Base-by-base conservation (phyloP, 2,797 vertebrate species). In the Meda fulgida region DNA sequence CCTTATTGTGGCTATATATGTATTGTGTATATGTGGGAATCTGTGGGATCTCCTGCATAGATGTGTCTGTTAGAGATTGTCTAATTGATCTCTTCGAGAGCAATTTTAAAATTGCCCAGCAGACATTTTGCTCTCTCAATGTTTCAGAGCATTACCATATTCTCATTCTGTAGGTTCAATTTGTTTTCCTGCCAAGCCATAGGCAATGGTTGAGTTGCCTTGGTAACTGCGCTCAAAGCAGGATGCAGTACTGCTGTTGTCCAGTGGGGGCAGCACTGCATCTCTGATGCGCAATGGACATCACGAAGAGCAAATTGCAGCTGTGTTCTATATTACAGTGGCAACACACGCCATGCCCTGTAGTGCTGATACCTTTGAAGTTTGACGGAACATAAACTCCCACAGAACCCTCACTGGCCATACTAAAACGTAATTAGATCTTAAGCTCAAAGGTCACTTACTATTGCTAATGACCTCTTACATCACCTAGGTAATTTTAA, bases 271-370 rank as follows among this genome's bases (percentile, higher is more conserved):
- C 78, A 78, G 82, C 84, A 86, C 84, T 60, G 46, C 87, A 88
- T 79, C 84, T 83, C 81, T 51, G 84, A 85, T 60, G 21, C 91
- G 85, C 92, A 91, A 75, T 86, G 81, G 65, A 80, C 78, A 85
- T 89, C 89, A 85, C 85, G 87, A 84, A 88, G 87, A 88, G 92
- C 90, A 93, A 92, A 93, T 84, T 85, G 48, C 55, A 80, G 81
- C 78, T 84, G 87, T 79, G 46, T 76, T 84, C 34, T 36, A 83
- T 36, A 80, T 92, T 89, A 91, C 87, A 77, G 85, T 66, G 71
- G 88, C 87, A 90, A 90, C 90, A 73, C 75, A 87, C 46, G 0
- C 75, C 84, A 81, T 7, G 70, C 89, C 93, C 90, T 31, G 31
- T 46, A 11, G 78, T 66, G 85, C 67, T 48, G 51, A 60, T 36